Percentiles rank a stretch among this genome's conserved stretches.
Conservation (phyloP, 2,888 invertebrate genomes). For the Hedychridium roseum region DNA sequence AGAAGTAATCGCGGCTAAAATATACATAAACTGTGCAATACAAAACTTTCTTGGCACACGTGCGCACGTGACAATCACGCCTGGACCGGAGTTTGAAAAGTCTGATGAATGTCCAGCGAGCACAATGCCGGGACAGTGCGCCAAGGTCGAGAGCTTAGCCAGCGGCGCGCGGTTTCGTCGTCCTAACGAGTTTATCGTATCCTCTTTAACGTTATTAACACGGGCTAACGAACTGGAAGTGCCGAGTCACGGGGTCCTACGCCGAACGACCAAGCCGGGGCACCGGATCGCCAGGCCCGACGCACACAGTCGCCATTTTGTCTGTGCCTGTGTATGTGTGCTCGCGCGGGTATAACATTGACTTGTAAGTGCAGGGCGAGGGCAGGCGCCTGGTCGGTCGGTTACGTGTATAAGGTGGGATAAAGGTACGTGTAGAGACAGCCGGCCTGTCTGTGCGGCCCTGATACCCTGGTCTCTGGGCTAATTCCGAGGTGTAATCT, state of each 20-base stretch:
- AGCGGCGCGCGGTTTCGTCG: constrained; percentile 27
- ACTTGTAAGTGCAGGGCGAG: constrained; percentile 37
- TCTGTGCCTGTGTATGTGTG: constrained; percentile 10
- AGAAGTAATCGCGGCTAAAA: too few relatives aligned
- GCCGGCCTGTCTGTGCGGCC: constrained; percentile 48
- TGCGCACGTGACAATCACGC: too few relatives aligned
- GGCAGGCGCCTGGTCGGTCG: constrained; percentile 35
- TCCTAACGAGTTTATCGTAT: constrained; percentile 52
- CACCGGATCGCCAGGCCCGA: constrained; percentile 28
- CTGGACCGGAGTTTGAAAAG: background rate
- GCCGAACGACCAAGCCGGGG: constrained; percentile 20
- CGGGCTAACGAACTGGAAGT: constrained; percentile 53
- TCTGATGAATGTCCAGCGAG: background rate
- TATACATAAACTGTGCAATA: too few relatives aligned
- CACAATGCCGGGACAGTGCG: too few relatives aligned
- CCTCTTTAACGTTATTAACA: constrained; percentile 56
- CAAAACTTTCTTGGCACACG: too few relatives aligned
- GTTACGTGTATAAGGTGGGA: constrained; percentile 52
- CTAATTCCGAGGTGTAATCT: constrained; percentile 64
- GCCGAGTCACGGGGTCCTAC: constrained; percentile 48
- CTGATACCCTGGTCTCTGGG: constrained; percentile 55
- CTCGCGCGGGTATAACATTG: constrained; percentile 21
- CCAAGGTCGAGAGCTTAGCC: constrained; percentile 28
- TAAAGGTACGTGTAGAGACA: constrained; percentile 48
- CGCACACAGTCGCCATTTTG: constrained; percentile 25